Percentiles rank a stretch among this genome's conserved stretches.
phyloP scores from a whole-genome alignment of 2,888 invertebrate species.

The Lithophane ornitopus region DNA sequence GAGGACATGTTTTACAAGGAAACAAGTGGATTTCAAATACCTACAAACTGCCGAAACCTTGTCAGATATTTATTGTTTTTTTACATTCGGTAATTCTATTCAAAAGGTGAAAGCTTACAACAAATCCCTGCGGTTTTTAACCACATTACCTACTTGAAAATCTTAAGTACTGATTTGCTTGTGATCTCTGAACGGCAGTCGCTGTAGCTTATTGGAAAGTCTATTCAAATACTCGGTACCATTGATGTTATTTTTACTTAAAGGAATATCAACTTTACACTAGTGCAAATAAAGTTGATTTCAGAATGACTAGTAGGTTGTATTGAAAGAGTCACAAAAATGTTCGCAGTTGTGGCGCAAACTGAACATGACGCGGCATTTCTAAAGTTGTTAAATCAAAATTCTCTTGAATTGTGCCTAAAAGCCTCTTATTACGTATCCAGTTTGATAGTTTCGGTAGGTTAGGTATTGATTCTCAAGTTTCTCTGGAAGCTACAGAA shows the following conservation, averaged over 20 bases:
- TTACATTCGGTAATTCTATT: conserved; percentile 19
- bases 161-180: not conserved
- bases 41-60: conserved; percentile 3
- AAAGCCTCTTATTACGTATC: not conserved
- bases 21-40: not conserved
- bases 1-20: not conserved
- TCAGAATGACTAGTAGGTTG: not conserved
- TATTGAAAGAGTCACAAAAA: not conserved
- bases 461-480: not conserved
- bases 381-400: not conserved
- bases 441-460: conserved; percentile 1
- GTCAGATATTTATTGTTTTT: conserved; percentile 1
- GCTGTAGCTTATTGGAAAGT: not conserved
- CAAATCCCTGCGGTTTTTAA: conserved; percentile 27
- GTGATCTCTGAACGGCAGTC: conserved; percentile 5
- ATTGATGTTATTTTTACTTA: not conserved
- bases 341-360: not conserved
- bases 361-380: no score
- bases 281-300: not conserved
- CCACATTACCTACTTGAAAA: conserved; percentile 8
- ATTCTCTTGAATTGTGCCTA: not conserved
- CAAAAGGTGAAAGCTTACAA: conserved; percentile 23
- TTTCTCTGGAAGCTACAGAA: conserved; percentile 18
- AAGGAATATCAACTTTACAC: not conserved
- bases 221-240: not conserved